Conservation (phyloP, 2,888 invertebrate genomes). For the Hirtodrosophila duncani region DNA sequence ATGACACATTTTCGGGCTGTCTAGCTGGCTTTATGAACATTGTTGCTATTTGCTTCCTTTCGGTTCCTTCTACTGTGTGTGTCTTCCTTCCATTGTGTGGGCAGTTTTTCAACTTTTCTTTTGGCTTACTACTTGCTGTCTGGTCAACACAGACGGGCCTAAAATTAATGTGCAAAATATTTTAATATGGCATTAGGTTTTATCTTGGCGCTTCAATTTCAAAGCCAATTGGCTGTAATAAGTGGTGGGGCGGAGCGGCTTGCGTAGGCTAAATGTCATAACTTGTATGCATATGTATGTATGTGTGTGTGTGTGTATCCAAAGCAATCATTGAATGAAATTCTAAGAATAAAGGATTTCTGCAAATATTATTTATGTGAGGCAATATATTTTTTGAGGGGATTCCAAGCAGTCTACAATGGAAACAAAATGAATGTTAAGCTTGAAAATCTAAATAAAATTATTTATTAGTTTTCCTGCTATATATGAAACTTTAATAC, state of each 20-base stretch:
- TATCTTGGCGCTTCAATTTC: slow-evolving; percentile 31
- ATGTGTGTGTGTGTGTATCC: too few species aligned
- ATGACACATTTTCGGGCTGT: slow-evolving; percentile 1
- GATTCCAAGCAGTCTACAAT: too few species aligned
- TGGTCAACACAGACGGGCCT: slow-evolving; percentile 40
- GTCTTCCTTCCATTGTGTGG: too few species aligned
- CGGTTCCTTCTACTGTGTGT: slow-evolving; percentile 15
- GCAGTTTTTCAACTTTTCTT: slow-evolving; percentile 31
- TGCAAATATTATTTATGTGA: too few species aligned
- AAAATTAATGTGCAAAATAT: slow-evolving; percentile 61
- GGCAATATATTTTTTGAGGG: too few species aligned
- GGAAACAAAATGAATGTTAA: too few species aligned
- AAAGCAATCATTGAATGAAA: too few species aligned
- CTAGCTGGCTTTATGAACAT: slow-evolving; percentile 40
- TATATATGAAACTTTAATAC: too few species aligned
- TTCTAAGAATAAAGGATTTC: too few species aligned
- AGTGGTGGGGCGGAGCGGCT: neutral
- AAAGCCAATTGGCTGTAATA: neutral
- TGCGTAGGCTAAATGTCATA: slow-evolving; percentile 24
- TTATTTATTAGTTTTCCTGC: too few species aligned
- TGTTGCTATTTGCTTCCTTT: slow-evolving; percentile 25
- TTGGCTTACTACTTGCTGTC: slow-evolving; percentile 27
- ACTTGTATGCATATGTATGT: too few species aligned
- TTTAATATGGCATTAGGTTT: slow-evolving; percentile 51
- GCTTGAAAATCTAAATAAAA: too few species aligned